Base-by-base conservation (phyloP, 2,888 invertebrate genomes). In the Hypomecis atomaria region DNA sequence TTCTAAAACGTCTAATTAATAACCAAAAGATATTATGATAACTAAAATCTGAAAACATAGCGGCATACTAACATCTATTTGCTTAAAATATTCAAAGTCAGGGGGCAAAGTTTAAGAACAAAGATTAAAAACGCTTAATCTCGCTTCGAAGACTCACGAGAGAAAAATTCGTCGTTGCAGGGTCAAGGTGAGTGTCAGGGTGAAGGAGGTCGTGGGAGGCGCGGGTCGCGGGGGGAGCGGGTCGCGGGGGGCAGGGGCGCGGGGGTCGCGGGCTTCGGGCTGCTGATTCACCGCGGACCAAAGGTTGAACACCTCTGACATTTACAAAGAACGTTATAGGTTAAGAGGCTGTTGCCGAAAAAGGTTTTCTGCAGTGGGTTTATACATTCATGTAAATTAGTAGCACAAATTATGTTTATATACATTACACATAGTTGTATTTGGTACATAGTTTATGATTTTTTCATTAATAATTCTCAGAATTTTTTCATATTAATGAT, bases 301-400 rank as follows among this genome's bases (percentile, higher is more conserved):
- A 81, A 86, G 88, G 87, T 87, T 86, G 82, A 72, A 78, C 78
- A 88, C 87, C 88, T 85, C 82, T 87, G 88, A 85, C 88, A 85
- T 86, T 87, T 83, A 58, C 60, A 62, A 65, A 58, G 60, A 71
- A 59, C 69, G 65, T 49, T 9, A 6, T 54, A 5, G 62, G 37
- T 4, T 11, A 11, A 56, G 50, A 59, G 49, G 23, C 40, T 7
- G 42, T 10, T 40, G 53, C 4, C 40, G 6, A 40, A 13, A 11
- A 59, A 37, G 6, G 5, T 59, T 6, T 49, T 13, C 0, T 58
- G 37, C 23, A 8, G 6, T 8, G 9, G 38, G 9, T 38, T 40
- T 40, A 9, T 7, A 40, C 5, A 23, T 23, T 23, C 3, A 23
- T 3, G 3, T 23, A 23, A 23, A 23, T 23, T 23, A 23, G 23